Base-by-base conservation (phyloP, 1,140 invertebrate genomes). In the Drosophila willistoni region DNA sequence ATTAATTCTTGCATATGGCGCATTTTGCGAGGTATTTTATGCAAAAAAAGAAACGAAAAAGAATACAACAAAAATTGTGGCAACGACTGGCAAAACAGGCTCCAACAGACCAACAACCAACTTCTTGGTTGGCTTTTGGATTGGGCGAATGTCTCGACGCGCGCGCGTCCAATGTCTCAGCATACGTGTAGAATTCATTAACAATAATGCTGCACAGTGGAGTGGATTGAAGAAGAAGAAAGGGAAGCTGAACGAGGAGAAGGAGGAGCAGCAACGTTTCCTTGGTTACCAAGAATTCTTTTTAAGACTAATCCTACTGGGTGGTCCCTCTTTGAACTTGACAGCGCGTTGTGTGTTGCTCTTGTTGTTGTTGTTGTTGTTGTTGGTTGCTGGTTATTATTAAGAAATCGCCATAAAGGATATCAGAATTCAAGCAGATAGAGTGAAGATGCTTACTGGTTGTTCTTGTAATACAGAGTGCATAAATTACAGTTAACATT, bases 141-240 rank as follows among this genome's bases (percentile, higher is more conserved):
- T 51, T 51, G 44, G 44, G 44, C 44, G 22, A 19, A 19, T 51
- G 17, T 22, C 44, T 22, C 44, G 44, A 19, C 44, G 47, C 17
- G 39, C 39, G 51, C 68, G 78, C 55, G 71, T 78, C 66, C 69
- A 59, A 77, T 77, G 60, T 68, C 19, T 47, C 70, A 61, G 51
- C n/a, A 33, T 13, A 85, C 79, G 70, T 89, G 83, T 74, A 87
- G 83, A 86, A 87, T 86, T 86, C 83, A 86, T 86, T 86, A 86
- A 79, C 83, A 82, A 86, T 86, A 86, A 87, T 73, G 79, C 72
- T 66, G 73, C 77, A 74, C 47, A 34, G 65, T 55, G 64, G 34
- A 64, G 47, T 65, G 17, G 19, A 7, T 4, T 25, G 29, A 7
- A 6, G 29, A 7, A 29, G 29, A 29, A 29, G 29, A 29, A 29